Base-by-base conservation (phyloP, 2,113 vertebrate species). In the Meleagris gallopavo region DNA sequence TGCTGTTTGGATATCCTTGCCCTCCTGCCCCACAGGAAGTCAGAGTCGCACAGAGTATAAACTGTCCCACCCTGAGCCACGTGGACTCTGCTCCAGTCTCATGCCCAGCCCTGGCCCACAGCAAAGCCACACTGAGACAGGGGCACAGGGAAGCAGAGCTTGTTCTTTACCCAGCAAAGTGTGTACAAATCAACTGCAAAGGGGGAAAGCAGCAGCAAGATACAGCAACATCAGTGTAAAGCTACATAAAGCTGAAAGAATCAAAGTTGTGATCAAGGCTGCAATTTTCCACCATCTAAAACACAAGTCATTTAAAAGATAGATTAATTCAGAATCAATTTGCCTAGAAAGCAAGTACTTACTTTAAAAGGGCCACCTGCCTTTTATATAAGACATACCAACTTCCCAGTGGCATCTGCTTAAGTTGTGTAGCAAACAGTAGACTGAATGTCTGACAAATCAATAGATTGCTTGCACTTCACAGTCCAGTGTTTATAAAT, bases 241-340 rank as follows among this genome's bases (percentile, higher is more conserved):
- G 38, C 1, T 22, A 6, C 25, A 66, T 38, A 7, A 46, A 43
- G 14, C 24, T 67, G 14, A 54, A 91, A 43, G 21, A 16, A 64
- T 25, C 32, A 34, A 30, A 4, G 13, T 46, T 58, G 22, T 11
- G 2, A 15, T 54, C 18, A 43, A 0, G 0, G 18, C 14, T 50
- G 29, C 43, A 6, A 24, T 61, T 92, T 79, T 60, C 15, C 32
- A 38, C 24, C 79, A 85, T 43, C 32, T 92, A 74, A 46, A 67
- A 43, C 2, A 25, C 13, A n/a, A 52, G 16, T 34, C 48, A 82
- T 25, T 54, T 2, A 41, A 38, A 60, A 76, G 52, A 3, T 40
- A 76, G 65, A 45, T 25, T 57, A 27, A 73, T 54, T 76, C 14
- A 20, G 10, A 79, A 89, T 43, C 70, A 32, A 38, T 66, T 50